phyloP scores from a whole-genome alignment of 2,113 vertebrate genomes.

The Galemys pyrenaicus region DNA sequence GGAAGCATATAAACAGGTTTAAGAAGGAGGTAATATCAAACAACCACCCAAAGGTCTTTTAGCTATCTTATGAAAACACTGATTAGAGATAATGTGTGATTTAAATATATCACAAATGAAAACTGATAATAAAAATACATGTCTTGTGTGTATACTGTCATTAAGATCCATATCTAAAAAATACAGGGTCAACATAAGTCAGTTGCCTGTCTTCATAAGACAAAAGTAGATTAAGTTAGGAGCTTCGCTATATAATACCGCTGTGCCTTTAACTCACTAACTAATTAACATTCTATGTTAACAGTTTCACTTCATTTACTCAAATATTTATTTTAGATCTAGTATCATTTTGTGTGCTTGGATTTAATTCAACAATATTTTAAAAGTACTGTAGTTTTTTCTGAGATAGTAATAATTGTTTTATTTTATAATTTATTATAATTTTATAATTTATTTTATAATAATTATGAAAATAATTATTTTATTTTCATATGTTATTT shows the following conservation, averaged over 20 bases:
- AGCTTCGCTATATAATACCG: conserved; percentile 65
- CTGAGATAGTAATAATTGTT: background rate
- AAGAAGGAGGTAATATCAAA: background rate
- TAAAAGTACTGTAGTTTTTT: conserved; percentile 36
- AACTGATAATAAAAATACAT: conserved; percentile 15
- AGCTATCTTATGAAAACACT: background rate
- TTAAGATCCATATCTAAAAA: conserved; percentile 35
- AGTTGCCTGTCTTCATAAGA: background rate
- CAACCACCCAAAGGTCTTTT: background rate
- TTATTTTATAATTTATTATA: too few relatives aligned
- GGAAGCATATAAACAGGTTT: conserved; percentile 10
- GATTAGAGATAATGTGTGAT: conserved; percentile 25
- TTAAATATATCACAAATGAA: conserved; percentile 31
- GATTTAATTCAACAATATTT: conserved; percentile 49
- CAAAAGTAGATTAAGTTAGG: conserved; percentile 46
- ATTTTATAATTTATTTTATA: too few relatives aligned
- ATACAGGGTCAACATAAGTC: conserved; percentile 16
- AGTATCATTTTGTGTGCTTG: background rate
- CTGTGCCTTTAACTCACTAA: conserved; percentile 75
- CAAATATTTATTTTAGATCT: conserved; percentile 44
- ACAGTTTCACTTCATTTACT: conserved; percentile 39
- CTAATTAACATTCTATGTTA: conserved; percentile 70
- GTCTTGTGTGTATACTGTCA: conserved; percentile 14
- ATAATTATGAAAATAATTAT: too few relatives aligned
- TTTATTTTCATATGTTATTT: conserved; percentile 66